A percentile compares a stretch with the other conserved stretches of the same genome.
Conservation (phyloP, 2,888 invertebrate genomes). For the Ennomos quercinarius region DNA sequence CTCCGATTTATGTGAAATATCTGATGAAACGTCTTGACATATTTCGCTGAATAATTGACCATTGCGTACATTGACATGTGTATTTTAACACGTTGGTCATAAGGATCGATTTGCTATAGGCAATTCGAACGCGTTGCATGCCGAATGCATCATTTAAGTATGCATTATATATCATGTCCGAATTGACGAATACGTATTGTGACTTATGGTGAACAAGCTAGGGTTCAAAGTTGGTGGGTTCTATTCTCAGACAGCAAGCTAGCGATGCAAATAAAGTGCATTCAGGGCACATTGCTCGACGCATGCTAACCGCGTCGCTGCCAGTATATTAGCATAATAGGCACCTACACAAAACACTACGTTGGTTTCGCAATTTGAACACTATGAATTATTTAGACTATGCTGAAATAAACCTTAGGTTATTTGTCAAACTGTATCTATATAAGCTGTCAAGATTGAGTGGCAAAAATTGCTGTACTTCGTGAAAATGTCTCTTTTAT, state of each 20-base stretch:
- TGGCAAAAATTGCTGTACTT: too few species aligned
- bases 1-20: slow-evolving; percentile 17
- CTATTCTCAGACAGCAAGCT: slow-evolving; percentile 35
- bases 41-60: slow-evolving; percentile 24
- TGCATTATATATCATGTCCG: background rate
- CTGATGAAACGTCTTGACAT: slow-evolving; percentile 22
- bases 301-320: slow-evolving; percentile 38
- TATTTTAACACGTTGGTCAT: slow-evolving; percentile 12
- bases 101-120: slow-evolving; percentile 18
- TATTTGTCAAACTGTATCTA: too few species aligned
- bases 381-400: slow-evolving; percentile 4
- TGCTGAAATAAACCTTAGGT: slow-evolving; percentile 1
- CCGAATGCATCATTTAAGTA: slow-evolving; percentile 7
- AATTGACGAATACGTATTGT: background rate
- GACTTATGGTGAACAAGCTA: slow-evolving; percentile 23
- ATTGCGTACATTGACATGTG: slow-evolving; percentile 3
- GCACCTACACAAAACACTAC: slow-evolving; percentile 31
- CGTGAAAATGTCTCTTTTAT: too few species aligned
- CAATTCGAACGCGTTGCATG: slow-evolving; percentile 9
- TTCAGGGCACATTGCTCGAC: slow-evolving; percentile 51
- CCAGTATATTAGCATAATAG: slow-evolving; percentile 40
- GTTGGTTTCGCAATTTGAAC: slow-evolving; percentile 32
- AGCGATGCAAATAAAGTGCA: slow-evolving; percentile 54
- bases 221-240: slow-evolving; percentile 18
- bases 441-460: too few species aligned